phyloP scores from a whole-genome alignment of 2,113 vertebrate genomes.

The Microcebus lehilahytsara region DNA sequence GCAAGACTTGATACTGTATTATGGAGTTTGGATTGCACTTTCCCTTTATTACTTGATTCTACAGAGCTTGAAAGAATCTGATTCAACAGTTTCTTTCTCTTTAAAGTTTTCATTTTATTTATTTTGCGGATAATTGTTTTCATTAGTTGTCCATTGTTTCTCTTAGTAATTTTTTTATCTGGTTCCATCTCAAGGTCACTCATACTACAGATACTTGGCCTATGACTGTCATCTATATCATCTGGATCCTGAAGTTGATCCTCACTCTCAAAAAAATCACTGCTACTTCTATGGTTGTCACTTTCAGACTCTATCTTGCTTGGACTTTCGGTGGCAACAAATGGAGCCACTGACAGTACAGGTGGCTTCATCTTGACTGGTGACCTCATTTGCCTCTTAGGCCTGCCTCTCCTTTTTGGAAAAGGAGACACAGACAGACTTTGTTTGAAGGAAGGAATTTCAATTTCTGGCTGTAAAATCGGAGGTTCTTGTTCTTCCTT shows the following conservation, averaged over 20 bases:
- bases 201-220: conserved; percentile 78
- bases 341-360: conserved; percentile 85
- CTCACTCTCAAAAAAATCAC: conserved; percentile 84
- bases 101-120: conserved; percentile 98
- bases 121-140: conserved; percentile 96
- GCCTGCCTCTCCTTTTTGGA: conserved; percentile 93
- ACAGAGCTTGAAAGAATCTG: conserved; percentile 88
- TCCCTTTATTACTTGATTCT: conserved; percentile 86
- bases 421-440: conserved; percentile 83
- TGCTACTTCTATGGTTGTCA: conserved; percentile 78
- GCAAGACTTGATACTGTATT: conserved; percentile 93
- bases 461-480: conserved; percentile 94
- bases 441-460: conserved; percentile 87
- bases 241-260: conserved; percentile 83
- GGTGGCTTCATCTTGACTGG: conserved; percentile 88
- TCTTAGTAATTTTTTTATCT: conserved; percentile 87
- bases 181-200: conserved; percentile 85
- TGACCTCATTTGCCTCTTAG: conserved; percentile 88
- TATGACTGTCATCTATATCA: conserved; percentile 78
- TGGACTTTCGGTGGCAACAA: conserved; percentile 81
- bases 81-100: conserved; percentile 93
- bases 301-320: conserved; percentile 80
- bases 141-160: conserved; percentile 93
- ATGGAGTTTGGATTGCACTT: conserved; percentile 88
- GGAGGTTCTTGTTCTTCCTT: conserved; percentile 97